These are phyloP conservation scores for Hoplodrina ambigua DNA, from an alignment of 2,888 invertebrate species.

Conservation along the genomic window DNA sequence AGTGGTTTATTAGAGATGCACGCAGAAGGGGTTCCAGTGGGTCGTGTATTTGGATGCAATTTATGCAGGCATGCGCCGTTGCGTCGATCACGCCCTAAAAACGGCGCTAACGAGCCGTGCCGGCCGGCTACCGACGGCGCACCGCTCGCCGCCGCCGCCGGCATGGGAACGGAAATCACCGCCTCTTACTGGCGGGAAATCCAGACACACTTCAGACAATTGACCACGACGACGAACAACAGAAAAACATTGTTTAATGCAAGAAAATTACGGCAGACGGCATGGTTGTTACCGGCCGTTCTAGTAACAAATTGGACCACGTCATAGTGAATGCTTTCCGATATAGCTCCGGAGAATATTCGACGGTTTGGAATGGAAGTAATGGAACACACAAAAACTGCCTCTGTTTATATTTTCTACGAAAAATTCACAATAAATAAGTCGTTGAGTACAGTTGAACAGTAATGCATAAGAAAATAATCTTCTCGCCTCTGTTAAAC, in stretches of 20 bases:
- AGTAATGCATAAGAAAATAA: constrained; percentile 38
- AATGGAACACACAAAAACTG: constrained; percentile 15
- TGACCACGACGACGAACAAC: constrained; percentile 58
- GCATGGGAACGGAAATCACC: constrained; percentile 85
- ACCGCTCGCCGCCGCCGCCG: constrained; percentile 59
- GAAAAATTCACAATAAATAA: constrained; percentile 20
- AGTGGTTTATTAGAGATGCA: constrained; percentile 61
- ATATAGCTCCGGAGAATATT: constrained; percentile 9
- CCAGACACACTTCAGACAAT: constrained; percentile 72
- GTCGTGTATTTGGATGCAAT: constrained; percentile 81
- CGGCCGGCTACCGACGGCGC: constrained; percentile 70
- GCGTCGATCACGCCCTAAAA: constrained; percentile 88
- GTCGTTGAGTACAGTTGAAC: constrained; percentile 17
- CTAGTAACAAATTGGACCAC: constrained; percentile 37
- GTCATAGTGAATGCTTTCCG: constrained; percentile 19
- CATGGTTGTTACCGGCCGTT: constrained; percentile 24
- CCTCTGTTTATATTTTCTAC: constrained; percentile 2
- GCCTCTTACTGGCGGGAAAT: constrained; percentile 72
- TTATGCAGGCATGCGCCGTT: constrained; percentile 87
- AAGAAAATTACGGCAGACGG: constrained; percentile 34
- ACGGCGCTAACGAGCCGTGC: constrained; percentile 83
- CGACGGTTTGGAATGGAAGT: constrained; percentile 12
- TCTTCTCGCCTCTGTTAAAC: constrained; percentile 22
- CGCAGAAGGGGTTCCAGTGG: constrained; percentile 69
- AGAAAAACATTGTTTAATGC: constrained; percentile 43